Evolutionary conservation across 2,888 invertebrate genomes (phyloP).

Genomic region (Drosophila kokeensis): DNA sequence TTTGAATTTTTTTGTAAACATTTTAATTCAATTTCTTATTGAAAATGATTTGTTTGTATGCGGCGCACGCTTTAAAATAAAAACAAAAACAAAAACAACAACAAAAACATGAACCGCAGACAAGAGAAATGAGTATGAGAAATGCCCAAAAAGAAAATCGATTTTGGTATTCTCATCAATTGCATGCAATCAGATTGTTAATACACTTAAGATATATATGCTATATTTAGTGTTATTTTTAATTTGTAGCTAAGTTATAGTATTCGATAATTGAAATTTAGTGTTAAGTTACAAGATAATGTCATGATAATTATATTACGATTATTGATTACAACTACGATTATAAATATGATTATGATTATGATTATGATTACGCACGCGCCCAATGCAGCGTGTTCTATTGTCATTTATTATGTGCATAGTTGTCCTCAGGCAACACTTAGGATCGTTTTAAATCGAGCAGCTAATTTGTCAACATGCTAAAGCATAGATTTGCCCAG

Average conservation of each 20-base stretch:
- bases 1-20: constrained; percentile 27
- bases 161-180: constrained; percentile 30
- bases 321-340: constrained; percentile 56
- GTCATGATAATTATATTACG: constrained; percentile 66
- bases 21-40: constrained; percentile 37
- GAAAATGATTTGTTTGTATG: constrained; percentile 48
- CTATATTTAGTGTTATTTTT: constrained; percentile 54
- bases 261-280: constrained; percentile 60
- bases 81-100: constrained; percentile 4
- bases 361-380: constrained; percentile 42
- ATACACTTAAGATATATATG: constrained; percentile 51
- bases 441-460: background rate
- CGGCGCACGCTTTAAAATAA: constrained; percentile 61
- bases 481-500: background rate
- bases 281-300: constrained; percentile 55
- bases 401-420: constrained; percentile 54
- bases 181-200: constrained; percentile 66
- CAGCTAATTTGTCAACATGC: background rate
- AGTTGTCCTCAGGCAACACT: constrained; percentile 2
- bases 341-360: constrained; percentile 52
- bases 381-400: constrained; percentile 28
- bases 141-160: background rate
- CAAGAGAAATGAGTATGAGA: constrained; percentile 27
- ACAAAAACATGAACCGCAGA: constrained; percentile 12
- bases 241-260: constrained; percentile 65